A percentile compares a stretch with the other conserved stretches of the same genome.
Conservation (phyloP, 1,140 invertebrate species). For the Pygmarrhopalites habei region DNA sequence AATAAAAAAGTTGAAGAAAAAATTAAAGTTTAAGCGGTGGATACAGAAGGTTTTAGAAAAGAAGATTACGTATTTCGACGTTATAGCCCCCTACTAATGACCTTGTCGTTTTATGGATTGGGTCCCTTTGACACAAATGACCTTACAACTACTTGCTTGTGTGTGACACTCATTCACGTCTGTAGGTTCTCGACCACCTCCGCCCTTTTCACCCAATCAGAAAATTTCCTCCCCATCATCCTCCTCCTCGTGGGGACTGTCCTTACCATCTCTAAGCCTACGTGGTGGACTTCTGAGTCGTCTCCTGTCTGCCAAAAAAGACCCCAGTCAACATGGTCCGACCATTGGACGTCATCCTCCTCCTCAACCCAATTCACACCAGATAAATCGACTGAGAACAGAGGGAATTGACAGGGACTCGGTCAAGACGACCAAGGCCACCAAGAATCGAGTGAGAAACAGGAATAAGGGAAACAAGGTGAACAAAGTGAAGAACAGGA, state of each 20-base stretch:
- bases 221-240: no score
- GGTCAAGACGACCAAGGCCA: no score
- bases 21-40: conserved; percentile 37
- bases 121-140: background rate
- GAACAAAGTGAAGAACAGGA: background rate
- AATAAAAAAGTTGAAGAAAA: conserved; percentile 39
- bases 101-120: no score
- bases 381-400: no score
- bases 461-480: background rate
- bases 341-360: no score
- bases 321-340: no score
- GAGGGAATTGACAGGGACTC: no score
- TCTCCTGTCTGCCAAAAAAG: no score
- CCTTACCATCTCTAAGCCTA: no score
- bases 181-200: background rate
- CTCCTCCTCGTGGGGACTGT: no score
- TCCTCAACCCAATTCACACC: no score
- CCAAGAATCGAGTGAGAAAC: background rate
- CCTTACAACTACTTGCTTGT: background rate
- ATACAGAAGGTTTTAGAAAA: conserved; percentile 38
- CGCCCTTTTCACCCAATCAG: background rate
- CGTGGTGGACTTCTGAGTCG: background rate
- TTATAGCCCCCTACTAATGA: conserved; percentile 52
- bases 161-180: background rate
- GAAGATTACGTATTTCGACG: conserved; percentile 35